These are phyloP conservation scores for Drosophila paulistorum DNA, from an alignment of 1,140 invertebrate species.

Conservation along the genomic window DNA sequence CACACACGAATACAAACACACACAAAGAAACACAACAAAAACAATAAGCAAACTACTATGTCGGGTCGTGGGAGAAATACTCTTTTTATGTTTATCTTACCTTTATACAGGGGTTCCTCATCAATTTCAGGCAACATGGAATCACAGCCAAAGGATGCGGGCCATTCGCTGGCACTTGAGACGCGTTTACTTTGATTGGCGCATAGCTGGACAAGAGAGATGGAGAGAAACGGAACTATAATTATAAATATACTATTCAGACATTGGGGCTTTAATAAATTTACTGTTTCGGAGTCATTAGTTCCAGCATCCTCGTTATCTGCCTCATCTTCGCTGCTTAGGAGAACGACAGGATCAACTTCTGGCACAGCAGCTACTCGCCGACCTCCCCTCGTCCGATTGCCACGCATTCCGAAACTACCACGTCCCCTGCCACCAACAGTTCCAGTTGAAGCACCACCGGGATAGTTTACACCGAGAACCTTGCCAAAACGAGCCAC, in stretches of 20 bases:
- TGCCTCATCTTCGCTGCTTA: conserved; percentile 86
- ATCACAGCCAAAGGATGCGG: conserved; percentile 69
- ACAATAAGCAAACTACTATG: background rate
- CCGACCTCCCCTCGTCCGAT: conserved; percentile 58
- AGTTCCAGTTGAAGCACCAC: conserved; percentile 26
- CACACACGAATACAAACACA: background rate
- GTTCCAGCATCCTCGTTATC: conserved; percentile 62
- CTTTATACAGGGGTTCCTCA: conserved; percentile 69
- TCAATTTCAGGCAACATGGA: conserved; percentile 62
- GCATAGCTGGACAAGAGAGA: conserved; percentile 23
- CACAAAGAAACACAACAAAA: background rate
- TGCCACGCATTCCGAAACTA: conserved; percentile 62
- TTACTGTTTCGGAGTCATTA: conserved; percentile 52
- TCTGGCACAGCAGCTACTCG: conserved; percentile 84
- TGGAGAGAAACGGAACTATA: background rate
- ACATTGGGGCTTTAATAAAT: background rate
- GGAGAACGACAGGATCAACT: conserved; percentile 86
- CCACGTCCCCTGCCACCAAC: conserved; percentile 44
- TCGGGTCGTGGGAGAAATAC: background rate
- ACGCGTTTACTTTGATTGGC: conserved; percentile 39
- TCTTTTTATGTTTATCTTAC: conserved; percentile 38
- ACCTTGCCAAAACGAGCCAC: conserved; percentile 33
- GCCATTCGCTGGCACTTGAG: conserved; percentile 40
- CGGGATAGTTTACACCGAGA: conserved; percentile 19
- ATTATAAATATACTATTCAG: background rate